Conservation (phyloP, 1,140 invertebrate genomes). For the Zaprionus tsacasi region DNA sequence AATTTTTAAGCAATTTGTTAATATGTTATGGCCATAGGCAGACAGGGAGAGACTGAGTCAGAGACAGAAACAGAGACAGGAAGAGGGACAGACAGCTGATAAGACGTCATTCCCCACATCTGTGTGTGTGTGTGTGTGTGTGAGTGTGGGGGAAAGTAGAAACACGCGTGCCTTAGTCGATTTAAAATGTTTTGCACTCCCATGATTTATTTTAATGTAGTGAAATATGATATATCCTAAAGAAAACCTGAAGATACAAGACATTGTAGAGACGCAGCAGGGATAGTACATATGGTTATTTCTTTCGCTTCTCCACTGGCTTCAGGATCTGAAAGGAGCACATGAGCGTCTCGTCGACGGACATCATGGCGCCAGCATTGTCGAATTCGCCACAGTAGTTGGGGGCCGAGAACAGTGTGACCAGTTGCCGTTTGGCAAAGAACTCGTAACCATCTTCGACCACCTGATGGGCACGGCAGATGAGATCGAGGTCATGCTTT, state of each 20-base stretch:
- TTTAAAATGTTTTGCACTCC: background rate
- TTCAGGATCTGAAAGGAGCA: conserved; percentile 99
- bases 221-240: background rate
- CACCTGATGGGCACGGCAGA: conserved; percentile 98
- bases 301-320: conserved; percentile 86
- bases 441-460: conserved; percentile 99
- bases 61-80: background rate
- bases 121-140: background rate
- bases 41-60: conserved; percentile 22
- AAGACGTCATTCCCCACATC: conserved; percentile 1
- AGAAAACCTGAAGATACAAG: conserved; percentile 9
- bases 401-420: conserved; percentile 98
- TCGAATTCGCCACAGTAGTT: conserved; percentile 99
- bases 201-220: background rate
- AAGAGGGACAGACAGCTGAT: conserved; percentile 28
- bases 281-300: conserved; percentile 18
- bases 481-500: conserved; percentile 97
- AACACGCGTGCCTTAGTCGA: background rate
- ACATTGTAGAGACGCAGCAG: conserved; percentile 23
- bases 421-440: conserved; percentile 98
- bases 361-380: conserved; percentile 99
- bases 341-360: conserved; percentile 99
- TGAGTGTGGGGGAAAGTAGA: background rate
- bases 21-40: conserved; percentile 65
- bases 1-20: conserved; percentile 74